phyloP scores from a whole-genome alignment of 2,113 vertebrate genomes.

The Entelurus aequoreus region DNA sequence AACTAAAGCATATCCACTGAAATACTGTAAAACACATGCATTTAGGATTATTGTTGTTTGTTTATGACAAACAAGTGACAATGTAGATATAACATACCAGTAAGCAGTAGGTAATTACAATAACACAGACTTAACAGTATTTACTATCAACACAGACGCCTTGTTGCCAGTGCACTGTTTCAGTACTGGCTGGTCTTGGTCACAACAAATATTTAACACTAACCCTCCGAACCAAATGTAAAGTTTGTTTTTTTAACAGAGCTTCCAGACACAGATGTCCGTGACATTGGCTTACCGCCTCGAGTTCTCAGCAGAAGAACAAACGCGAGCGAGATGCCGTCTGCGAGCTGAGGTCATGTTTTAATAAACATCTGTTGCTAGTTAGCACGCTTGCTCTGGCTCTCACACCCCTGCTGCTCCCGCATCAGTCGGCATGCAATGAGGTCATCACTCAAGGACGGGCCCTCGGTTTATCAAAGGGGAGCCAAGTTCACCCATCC shows the following conservation, averaged over 20 bases:
- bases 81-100: no score
- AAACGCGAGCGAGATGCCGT: conserved; percentile 29
- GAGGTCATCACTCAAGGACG: conserved; percentile 54
- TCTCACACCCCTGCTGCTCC: conserved; percentile 57
- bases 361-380: conserved; percentile 64
- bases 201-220: no score
- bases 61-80: no score
- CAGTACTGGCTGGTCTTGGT: no score
- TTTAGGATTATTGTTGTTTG: no score
- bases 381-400: conserved; percentile 52
- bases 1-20: no score
- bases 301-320: conserved; percentile 23
- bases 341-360: conserved; percentile 48
- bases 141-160: no score
- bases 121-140: no score
- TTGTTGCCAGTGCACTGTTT: no score
- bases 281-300: conserved; percentile 24
- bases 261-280: conserved; percentile 29
- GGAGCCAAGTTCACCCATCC: conserved; percentile 14
- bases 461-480: conserved; percentile 42
- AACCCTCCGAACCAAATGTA: no score
- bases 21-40: no score
- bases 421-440: conserved; percentile 29
- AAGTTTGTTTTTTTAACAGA: conserved; percentile 1
- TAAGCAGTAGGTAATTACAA: no score